Evolutionary conservation across 92 coral and sea anemone genomes (phyloP).

Genomic region (Metridium senile): DNA sequence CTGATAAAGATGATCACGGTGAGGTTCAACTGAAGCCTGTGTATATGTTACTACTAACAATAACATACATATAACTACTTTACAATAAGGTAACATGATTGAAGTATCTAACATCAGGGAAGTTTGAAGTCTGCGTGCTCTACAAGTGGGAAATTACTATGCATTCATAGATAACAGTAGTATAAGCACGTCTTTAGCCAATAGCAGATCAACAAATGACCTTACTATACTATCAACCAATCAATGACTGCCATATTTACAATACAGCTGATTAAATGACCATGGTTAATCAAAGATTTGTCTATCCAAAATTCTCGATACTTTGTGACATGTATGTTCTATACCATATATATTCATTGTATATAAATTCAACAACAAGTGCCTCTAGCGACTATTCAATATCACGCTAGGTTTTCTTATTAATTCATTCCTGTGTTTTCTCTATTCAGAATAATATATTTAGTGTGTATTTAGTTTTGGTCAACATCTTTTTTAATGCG

Average conservation of each 20-base stretch:
- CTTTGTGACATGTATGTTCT: not conserved
- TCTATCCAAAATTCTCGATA: not conserved
- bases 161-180: not conserved
- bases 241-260: not conserved
- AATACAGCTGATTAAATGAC: slow-evolving; percentile 21
- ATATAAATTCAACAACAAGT: no score
- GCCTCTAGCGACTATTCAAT: no score
- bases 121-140: not conserved
- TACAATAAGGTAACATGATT: not conserved
- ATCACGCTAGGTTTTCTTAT: not conserved
- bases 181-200: not conserved
- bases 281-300: not conserved
- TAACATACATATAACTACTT: slow-evolving; percentile 1
- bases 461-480: not conserved
- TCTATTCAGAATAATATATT: not conserved
- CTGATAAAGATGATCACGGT: slow-evolving; percentile 80
- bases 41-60: not conserved
- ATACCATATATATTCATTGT: not conserved
- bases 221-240: not conserved
- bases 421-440: not conserved
- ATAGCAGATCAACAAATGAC: not conserved
- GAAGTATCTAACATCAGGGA: not conserved
- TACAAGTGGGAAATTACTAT: not conserved
- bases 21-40: slow-evolving; percentile 58
- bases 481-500: no score